Evolutionary conservation across 2,797 vertebrate species (phyloP), one percentile per base, ranked within the genome.

Genomic region (Cirrhinus mrigala): DNA sequence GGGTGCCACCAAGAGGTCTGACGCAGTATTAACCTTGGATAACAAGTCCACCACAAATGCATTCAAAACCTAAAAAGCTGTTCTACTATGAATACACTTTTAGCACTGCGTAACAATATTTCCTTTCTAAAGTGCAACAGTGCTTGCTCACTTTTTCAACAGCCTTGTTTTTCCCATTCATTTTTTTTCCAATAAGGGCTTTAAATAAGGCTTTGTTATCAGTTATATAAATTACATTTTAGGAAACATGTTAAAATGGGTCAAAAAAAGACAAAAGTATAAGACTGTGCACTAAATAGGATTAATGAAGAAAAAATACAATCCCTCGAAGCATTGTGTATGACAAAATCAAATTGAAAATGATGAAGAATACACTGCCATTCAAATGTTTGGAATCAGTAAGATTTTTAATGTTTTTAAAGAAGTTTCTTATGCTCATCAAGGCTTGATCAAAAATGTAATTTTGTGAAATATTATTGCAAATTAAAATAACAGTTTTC

Each of bases 1-100:
- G 24, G 66, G 52, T 79, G 79, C 76, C 73, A 84, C 27, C 78
- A 64, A 74, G 70, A 85, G 79, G 64, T 74, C 66, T 79, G 8
- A 54, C 4, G 20, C 6, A 74, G 81, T 60, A 82, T 37, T 74
- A 27, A 71, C 69, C 48, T 40, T 3, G 46, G 16, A 24, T 66
- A 58, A 58, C 24, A 11, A 58, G 3, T 10, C 58, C 0, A 56
- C 8, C 2, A 69, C 40, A 60, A 27, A 22, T 20, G 52, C 29
- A 40, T 10, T 64, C 27, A 48, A 40, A 81, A 81, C 15, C 15
- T 20, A 27, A 33, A 48, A 56, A 11, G 1, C 66, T 18, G 3
- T 71, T 46, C 37, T 54, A 58, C 50, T 1, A 0, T 70, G 4
- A 81, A 68, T 56, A 81, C 22, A 48, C 52, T 46, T 1, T 71